Conservation (phyloP, 2,113 vertebrate genomes). For the Labeo catla region DNA sequence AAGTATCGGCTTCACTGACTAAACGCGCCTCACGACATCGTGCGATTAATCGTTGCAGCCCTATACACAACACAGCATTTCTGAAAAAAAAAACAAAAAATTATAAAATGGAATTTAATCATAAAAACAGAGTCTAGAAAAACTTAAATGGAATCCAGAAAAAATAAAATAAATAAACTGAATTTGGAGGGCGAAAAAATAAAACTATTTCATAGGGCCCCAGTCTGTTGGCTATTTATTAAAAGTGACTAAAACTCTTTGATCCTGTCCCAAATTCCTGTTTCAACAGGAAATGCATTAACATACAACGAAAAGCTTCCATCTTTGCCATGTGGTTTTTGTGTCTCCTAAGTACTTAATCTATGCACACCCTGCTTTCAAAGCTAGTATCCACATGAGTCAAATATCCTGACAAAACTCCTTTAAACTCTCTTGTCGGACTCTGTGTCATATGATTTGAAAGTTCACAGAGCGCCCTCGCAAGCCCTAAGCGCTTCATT, state of each 20-base stretch:
- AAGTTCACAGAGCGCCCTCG: constrained; percentile 46
- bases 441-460: constrained; percentile 32
- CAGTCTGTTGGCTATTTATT: no score
- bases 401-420: constrained; percentile 1
- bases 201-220: no score
- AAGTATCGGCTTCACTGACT: no score
- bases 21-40: no score
- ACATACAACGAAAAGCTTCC: not conserved
- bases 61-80: no score
- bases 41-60: no score
- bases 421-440: constrained; percentile 7
- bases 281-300: not conserved
- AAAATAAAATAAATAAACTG: no score
- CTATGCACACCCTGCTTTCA: not conserved
- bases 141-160: no score
- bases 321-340: not conserved
- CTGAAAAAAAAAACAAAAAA: no score
- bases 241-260: not conserved
- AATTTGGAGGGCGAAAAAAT: no score
- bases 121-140: no score
- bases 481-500: constrained; percentile 29
- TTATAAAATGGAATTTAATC: no score
- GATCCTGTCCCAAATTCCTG: not conserved
- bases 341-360: not conserved
- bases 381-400: not conserved